Conservation (phyloP, 1,140 invertebrate genomes). For the Nephotettix cincticeps region DNA sequence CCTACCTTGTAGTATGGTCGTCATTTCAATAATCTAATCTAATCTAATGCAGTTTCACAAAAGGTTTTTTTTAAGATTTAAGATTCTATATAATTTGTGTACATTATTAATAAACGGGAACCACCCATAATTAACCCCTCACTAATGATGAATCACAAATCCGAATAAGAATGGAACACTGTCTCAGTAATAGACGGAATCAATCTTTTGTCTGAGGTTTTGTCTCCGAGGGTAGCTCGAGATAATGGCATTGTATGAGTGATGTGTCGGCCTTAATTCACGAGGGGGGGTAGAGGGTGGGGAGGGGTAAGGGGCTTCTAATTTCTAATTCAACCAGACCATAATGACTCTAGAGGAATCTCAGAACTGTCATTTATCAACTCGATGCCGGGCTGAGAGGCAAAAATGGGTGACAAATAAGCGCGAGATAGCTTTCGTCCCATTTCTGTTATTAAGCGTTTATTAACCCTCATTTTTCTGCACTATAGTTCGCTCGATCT, state of each 20-base stretch:
- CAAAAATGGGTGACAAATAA: slow-evolving; percentile 23
- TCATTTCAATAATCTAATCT: too few species aligned
- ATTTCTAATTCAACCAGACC: slow-evolving; percentile 22
- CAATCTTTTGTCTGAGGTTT: slow-evolving; percentile 8
- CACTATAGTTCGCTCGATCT: too few species aligned
- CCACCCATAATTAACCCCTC: too few species aligned
- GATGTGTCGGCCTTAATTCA: slow-evolving; percentile 14
- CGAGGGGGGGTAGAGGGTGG: not conserved
- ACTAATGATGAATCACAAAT: too few species aligned
- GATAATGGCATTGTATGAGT: slow-evolving; percentile 6
- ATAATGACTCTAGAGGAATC: slow-evolving; percentile 19
- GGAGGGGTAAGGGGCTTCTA: slow-evolving; percentile 15
- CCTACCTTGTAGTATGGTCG: too few species aligned
- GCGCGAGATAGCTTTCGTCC: slow-evolving; percentile 10
- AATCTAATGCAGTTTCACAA: too few species aligned
- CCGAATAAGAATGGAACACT: too few species aligned
- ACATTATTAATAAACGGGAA: too few species aligned
- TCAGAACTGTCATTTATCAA: slow-evolving; percentile 22
- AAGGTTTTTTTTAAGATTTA: too few species aligned
- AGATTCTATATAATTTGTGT: too few species aligned
- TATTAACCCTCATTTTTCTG: slow-evolving; percentile 10
- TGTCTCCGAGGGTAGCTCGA: not conserved
- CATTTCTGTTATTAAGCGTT: slow-evolving; percentile 23
- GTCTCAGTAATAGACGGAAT: slow-evolving; percentile 11
- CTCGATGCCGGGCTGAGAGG: not conserved